Evolutionary conservation across 2,113 vertebrate species (phyloP).

Genomic region (Cottus gobio): DNA sequence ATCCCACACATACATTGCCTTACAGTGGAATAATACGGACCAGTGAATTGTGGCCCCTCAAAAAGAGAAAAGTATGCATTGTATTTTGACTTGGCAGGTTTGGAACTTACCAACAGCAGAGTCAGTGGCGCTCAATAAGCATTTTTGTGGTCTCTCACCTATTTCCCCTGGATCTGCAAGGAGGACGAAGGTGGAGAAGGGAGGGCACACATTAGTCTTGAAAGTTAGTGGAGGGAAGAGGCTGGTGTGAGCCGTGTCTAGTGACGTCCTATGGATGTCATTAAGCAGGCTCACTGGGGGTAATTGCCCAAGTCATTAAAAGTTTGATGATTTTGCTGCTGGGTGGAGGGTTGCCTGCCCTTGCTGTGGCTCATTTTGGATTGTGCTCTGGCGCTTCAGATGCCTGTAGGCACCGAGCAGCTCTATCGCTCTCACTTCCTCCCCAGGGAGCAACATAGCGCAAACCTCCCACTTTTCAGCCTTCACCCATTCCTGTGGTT

Average conservation of each 20-base stretch:
- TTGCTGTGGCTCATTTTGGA: conserved; percentile 81
- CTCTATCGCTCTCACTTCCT: conserved; percentile 47
- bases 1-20: not conserved
- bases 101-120: conserved; percentile 46
- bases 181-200: conserved; percentile 14
- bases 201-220: conserved; percentile 52
- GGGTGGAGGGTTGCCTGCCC: conserved; percentile 80
- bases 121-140: conserved; percentile 29
- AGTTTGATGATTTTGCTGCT: conserved; percentile 85
- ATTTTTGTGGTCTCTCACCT: conserved; percentile 34
- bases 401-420: conserved; percentile 65
- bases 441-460: conserved; percentile 58
- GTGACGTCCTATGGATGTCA: conserved; percentile 81
- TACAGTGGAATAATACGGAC: conserved; percentile 14
- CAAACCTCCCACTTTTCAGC: conserved; percentile 57
- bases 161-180: conserved; percentile 14
- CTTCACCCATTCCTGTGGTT: conserved; percentile 55
- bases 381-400: conserved; percentile 70
- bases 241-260: conserved; percentile 64
- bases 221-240: conserved; percentile 36
- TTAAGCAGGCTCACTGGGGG: conserved; percentile 82
- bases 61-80: conserved; percentile 27
- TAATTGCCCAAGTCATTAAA: conserved; percentile 88
- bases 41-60: conserved; percentile 32
- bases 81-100: conserved; percentile 40